Evolutionary conservation across 1,140 invertebrate species (phyloP).

Genomic region (Hesperophylax magnus): DNA sequence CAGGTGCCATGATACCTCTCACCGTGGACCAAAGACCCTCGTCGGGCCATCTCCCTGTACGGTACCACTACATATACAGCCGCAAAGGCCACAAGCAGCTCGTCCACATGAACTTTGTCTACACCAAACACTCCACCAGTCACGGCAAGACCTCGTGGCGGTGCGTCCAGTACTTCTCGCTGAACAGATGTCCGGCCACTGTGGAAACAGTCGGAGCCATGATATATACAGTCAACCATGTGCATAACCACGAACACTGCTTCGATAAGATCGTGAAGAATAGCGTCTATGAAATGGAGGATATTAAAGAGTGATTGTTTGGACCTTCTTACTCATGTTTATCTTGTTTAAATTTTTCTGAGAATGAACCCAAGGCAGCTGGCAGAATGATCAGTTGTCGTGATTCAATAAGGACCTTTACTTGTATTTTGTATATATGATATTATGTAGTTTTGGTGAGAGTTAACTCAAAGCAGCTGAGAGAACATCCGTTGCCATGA

Average conservation of each 20-base stretch:
- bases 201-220: slow-evolving; percentile 68
- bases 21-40: slow-evolving; percentile 62
- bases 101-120: slow-evolving; percentile 70
- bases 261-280: slow-evolving; percentile 67
- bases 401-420: no score
- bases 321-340: no score
- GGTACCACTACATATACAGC: slow-evolving; percentile 70
- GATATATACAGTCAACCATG: slow-evolving; percentile 68
- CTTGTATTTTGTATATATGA: no score
- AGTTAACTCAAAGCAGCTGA: no score
- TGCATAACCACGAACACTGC: slow-evolving; percentile 69
- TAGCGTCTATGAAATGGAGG: slow-evolving; percentile 68
- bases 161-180: slow-evolving; percentile 69
- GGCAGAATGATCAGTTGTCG: no score
- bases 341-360: no score
- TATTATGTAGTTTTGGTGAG: no score
- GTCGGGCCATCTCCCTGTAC: slow-evolving; percentile 61
- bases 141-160: slow-evolving; percentile 70
- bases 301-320: slow-evolving; percentile 34
- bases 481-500: no score
- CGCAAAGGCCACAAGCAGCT: slow-evolving; percentile 70
- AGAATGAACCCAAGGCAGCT: no score
- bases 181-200: slow-evolving; percentile 68
- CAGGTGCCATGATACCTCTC: slow-evolving; percentile 66
- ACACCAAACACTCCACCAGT: slow-evolving; percentile 70